Base-by-base conservation (phyloP, 2,113 vertebrate species). In the Phoxinus phoxinus region DNA sequence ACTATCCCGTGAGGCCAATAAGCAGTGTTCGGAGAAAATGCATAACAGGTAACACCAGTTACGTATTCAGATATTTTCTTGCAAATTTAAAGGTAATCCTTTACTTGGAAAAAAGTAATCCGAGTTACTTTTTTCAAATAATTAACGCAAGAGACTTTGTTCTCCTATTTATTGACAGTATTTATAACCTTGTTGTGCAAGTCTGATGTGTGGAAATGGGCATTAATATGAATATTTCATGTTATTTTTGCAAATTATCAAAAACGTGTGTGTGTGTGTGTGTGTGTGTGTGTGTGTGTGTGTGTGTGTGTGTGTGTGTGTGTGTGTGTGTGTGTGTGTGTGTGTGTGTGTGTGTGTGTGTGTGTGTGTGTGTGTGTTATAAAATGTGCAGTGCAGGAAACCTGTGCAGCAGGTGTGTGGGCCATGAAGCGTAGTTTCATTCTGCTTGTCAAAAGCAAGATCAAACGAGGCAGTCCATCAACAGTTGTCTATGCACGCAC, bases 381-480 rank as follows among this genome's bases (percentile, higher is more conserved):
- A 73, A 79, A 79, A 41, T 41, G 23, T 86, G 84, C 75, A 10
- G 81, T 90, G 84, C 86, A 87, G 67, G 56, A 90, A 90, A 91
- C 84, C 81, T 89, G 17, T 83, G 75, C 90, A 90, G 91, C 93
- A 93, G 93, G 90, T 92, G 93, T 93, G 91, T 90, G 69, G 88
- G 74, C 86, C 21, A 73, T 84, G 84, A 69, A 87, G 88, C 90
- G 87, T 74, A 76, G 92, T 88, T 65, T 46, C 59, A 92, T 88
- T 91, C 81, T 6, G 46, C 89, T 83, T 82, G 53, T 81, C 76
- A 84, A 90, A 89, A 89, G 87, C 91, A 89, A 90, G 75, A 93
- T 94, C 92, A 94, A 94, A 94, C 92, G 76, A 7, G 41, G 48
- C 41, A 67, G 72, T 83, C 21, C 12, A 72, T 94, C 92, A 90